Evolutionary conservation across 2,797 vertebrate species (phyloP).

Genomic region (Parauchenoglanis punctatus): DNA sequence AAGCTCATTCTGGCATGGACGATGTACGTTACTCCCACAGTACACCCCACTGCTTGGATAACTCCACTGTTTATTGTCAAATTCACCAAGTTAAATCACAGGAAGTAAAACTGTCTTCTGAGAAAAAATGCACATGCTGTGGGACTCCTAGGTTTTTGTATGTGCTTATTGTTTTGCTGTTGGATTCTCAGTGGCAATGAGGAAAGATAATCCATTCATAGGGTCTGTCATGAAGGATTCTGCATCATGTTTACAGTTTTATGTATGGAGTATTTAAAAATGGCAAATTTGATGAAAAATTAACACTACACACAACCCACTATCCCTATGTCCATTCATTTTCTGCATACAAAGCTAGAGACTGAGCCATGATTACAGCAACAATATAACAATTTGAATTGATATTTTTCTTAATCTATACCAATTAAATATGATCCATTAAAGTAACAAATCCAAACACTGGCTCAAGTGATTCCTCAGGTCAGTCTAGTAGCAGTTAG

Average conservation of each 20-base stretch:
- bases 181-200: not conserved
- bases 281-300: not conserved
- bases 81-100: conserved; percentile 35
- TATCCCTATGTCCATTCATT: not conserved
- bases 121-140: conserved; percentile 4
- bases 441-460: not conserved
- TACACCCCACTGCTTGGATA: conserved; percentile 64
- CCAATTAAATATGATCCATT: not conserved
- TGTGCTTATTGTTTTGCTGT: not conserved
- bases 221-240: not conserved
- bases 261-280: not conserved
- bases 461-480: too few species aligned
- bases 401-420: not conserved
- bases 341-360: not conserved
- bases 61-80: conserved; percentile 30
- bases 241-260: not conserved
- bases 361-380: not conserved
- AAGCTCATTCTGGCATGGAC: conserved; percentile 71
- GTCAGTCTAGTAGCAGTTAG: too few species aligned
- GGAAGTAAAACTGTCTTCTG: conserved; percentile 42
- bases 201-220: not conserved
- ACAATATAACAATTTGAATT: not conserved
- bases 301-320: not conserved
- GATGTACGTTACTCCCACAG: conserved; percentile 73
- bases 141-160: not conserved